Conservation (phyloP, 1,140 invertebrate genomes). For the Helicoverpa armigera region DNA sequence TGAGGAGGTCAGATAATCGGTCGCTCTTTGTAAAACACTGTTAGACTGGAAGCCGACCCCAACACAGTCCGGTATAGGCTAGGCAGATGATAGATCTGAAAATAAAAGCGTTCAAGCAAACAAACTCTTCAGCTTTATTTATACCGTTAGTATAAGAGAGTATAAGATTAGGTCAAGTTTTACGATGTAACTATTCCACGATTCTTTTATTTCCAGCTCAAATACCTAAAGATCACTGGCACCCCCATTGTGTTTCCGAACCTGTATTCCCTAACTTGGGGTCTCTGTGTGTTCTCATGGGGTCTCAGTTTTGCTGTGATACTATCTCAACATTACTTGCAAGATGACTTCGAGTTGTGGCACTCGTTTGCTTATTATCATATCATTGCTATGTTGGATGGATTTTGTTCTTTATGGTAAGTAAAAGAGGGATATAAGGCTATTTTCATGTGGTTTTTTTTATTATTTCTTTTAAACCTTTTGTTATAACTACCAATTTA, state of each 20-base stretch:
- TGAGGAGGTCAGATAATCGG: too few species aligned
- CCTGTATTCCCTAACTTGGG: conserved; percentile 87
- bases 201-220: conserved; percentile 81
- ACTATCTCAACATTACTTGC: conserved; percentile 89
- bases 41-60: too few species aligned
- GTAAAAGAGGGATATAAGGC: conserved; percentile 43
- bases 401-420: conserved; percentile 89
- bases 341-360: conserved; percentile 89
- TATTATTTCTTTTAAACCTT: background rate
- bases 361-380: conserved; percentile 90
- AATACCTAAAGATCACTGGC: conserved; percentile 89
- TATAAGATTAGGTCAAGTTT: too few species aligned
- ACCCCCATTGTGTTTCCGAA: conserved; percentile 89
- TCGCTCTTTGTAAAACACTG: too few species aligned
- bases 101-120: too few species aligned
- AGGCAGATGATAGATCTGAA: too few species aligned
- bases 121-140: too few species aligned
- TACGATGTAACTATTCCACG: background rate
- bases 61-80: too few species aligned
- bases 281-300: conserved; percentile 89
- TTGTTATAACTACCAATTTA: too few species aligned
- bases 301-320: conserved; percentile 88
- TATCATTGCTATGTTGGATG: conserved; percentile 90
- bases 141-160: too few species aligned
- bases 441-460: background rate